Evolutionary conservation across 2,888 invertebrate genomes (phyloP).

Genomic region (Chymomyza caudatula): DNA sequence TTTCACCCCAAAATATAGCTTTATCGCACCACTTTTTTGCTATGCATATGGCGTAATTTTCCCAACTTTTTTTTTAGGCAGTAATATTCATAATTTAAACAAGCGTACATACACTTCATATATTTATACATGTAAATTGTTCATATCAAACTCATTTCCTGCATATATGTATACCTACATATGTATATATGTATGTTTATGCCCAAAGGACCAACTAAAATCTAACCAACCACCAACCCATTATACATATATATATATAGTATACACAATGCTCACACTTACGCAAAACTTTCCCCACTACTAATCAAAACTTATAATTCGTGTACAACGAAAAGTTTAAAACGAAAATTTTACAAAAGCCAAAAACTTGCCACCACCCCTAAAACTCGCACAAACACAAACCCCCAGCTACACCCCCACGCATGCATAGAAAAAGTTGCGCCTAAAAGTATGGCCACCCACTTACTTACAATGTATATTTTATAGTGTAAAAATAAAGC

Average conservation of each 20-base stretch:
- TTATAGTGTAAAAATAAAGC: constrained; percentile 70
- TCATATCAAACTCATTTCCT: constrained; percentile 60
- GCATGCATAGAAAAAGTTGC: constrained; percentile 17
- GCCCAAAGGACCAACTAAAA: constrained; percentile 1
- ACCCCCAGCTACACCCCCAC: not conserved
- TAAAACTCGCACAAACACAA: constrained; percentile 13
- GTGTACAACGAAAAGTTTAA: constrained; percentile 70
- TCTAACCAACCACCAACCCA: not conserved
- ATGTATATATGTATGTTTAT: constrained; percentile 1
- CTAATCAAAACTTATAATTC: constrained; percentile 73
- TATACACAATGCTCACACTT: not conserved
- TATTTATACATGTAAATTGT: not conserved
- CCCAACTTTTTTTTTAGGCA: constrained; percentile 31
- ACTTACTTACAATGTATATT: constrained; percentile 57
- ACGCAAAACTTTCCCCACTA: constrained; percentile 66
- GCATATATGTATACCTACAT: constrained; percentile 33
- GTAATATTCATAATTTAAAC: constrained; percentile 14
- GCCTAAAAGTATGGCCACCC: constrained; percentile 41
- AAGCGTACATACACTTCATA: too few species aligned
- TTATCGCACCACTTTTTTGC: not conserved
- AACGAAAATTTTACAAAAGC: constrained; percentile 72
- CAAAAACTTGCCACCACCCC: constrained; percentile 45
- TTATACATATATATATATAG: not conserved
- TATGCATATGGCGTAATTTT: constrained; percentile 22
- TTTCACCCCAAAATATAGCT: constrained; percentile 14